Base-by-base conservation (phyloP, 37 sponge, comb jelly and placozoan species). In the Aplysina aerophoba region DNA sequence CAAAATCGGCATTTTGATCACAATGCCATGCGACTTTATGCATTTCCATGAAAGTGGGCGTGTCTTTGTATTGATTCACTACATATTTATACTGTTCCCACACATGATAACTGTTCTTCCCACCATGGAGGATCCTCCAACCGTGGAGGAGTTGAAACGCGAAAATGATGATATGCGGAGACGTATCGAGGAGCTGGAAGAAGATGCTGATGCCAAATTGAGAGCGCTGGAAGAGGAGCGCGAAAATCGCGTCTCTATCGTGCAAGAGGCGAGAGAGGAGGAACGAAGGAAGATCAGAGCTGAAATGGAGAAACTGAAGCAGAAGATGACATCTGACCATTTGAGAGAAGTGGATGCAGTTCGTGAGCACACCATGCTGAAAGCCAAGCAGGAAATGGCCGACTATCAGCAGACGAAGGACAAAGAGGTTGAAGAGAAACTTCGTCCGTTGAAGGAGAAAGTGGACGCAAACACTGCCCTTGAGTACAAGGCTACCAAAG, bases 231-330 rank as follows among this genome's bases (percentile, higher is more conserved):
- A 50, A 50, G 24, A 14, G 41, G 78, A 40, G 25, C 37, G 37
- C 2, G 78, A 40, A 24, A 24, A 5, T 40, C 20, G 54, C 37
- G 53, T 50, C 20, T 75, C 78, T 24, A 8, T 24, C 13, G 54
- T 53, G 78, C 78, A 16, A 41, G 78, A 75, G 31, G 24, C 54
- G 21, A 75, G 78, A 36, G 78, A 19, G 11, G 78, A 75, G 16
- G 78, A 75, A 4, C 78, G 44, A 19, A 54, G 54, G 1, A 40
- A 75, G 21, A 24, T 24, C 22, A 17, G 24, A 24, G 16, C n/a
- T 19, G 54, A 75, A 41, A 24, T 75, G 16, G 38, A 75, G 53
- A 35, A 69, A 30, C 33, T 69, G 71, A 30, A 35, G 34, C 71
- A 27, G 71, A 69, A 69, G 34, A 30, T 69, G 71, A 69, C 71